Evolutionary conservation across 2,888 invertebrate species (phyloP).

Genomic region (Lucinisca nassula): DNA sequence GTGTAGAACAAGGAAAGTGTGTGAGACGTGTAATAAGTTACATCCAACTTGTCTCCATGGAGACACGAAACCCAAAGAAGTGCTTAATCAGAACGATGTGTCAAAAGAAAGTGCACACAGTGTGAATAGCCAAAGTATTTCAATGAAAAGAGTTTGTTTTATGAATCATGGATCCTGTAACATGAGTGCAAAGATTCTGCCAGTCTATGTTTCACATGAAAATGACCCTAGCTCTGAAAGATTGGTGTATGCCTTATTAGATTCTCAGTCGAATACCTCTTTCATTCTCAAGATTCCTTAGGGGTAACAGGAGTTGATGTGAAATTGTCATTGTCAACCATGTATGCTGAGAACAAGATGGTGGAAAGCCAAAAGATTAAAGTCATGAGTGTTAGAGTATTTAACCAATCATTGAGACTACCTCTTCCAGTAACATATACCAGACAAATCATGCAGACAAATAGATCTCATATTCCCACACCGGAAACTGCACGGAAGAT

Average conservation of each 20-base stretch:
- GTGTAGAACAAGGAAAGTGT: slow-evolving; percentile 16
- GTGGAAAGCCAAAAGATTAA: slow-evolving; percentile 19
- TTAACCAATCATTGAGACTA: slow-evolving; percentile 24
- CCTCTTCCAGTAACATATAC: slow-evolving; percentile 57
- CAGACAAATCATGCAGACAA: slow-evolving; percentile 62
- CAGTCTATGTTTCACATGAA: slow-evolving; percentile 51
- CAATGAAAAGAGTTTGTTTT: not conserved
- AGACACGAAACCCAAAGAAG: not conserved
- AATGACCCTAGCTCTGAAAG: slow-evolving; percentile 45
- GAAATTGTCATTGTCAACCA: slow-evolving; percentile 56
- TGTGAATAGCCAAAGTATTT: not conserved
- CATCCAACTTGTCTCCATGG: not conserved
- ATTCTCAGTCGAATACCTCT: slow-evolving; percentile 66
- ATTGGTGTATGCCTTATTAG: slow-evolving; percentile 65
- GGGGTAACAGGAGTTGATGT: slow-evolving; percentile 31
- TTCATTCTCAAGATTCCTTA: slow-evolving; percentile 55
- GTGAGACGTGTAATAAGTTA: not conserved
- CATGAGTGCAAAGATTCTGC: slow-evolving; percentile 14
- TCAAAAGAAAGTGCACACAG: not conserved
- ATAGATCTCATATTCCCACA: slow-evolving; percentile 69
- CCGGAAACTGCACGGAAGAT: slow-evolving; percentile 57
- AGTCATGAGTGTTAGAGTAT: slow-evolving; percentile 57
- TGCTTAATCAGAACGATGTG: not conserved
- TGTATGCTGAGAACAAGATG: slow-evolving; percentile 36
- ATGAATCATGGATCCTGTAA: not conserved